These are phyloP conservation scores for Dunckerocampus dactyliophorus DNA, from an alignment of 2,113 vertebrate species.

Conservation along the genomic window DNA sequence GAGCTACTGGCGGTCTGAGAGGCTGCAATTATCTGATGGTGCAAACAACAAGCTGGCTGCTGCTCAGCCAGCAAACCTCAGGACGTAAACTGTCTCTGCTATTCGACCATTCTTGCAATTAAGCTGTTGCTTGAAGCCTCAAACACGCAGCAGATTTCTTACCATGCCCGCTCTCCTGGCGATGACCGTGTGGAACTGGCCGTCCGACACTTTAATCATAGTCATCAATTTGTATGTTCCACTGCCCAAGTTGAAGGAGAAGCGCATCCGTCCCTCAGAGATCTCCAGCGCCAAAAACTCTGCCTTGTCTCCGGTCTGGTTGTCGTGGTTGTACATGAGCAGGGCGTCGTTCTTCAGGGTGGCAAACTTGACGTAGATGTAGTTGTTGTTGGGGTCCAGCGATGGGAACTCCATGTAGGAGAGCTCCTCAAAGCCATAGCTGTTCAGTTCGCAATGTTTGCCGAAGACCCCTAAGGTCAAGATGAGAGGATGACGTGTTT, in stretches of 20 bases:
- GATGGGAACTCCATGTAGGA: conserved; percentile 98
- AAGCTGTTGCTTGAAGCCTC: conserved; percentile 4
- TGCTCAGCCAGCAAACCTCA: conserved; percentile 37
- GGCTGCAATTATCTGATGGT: conserved; percentile 59
- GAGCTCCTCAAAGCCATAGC: conserved; percentile 94
- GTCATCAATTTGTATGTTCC: conserved; percentile 89
- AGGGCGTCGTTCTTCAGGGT: conserved; percentile 87
- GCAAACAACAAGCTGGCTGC: conserved; percentile 49
- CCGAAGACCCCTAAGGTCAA: conserved; percentile 87
- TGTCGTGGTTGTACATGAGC: conserved; percentile 92
- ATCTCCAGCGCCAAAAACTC: conserved; percentile 95
- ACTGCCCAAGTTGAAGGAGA: conserved; percentile 93
- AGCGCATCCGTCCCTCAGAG: conserved; percentile 80
- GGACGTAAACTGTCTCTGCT: conserved; percentile 26
- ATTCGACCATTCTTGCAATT: neutral
- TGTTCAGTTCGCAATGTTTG: conserved; percentile 96
- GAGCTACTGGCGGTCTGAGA: conserved; percentile 48
- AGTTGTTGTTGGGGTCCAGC: conserved; percentile 96
- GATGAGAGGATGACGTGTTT: conserved; percentile 29
- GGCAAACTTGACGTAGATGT: conserved; percentile 96
- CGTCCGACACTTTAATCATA: conserved; percentile 88
- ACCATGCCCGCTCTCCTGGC: conserved; percentile 95
- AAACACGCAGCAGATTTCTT: conserved; percentile 44
- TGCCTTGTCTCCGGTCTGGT: conserved; percentile 89
- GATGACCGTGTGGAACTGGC: conserved; percentile 93